Percentiles rank a stretch among this genome's conserved stretches.
These are phyloP conservation scores for Pithys albifrons DNA, from an alignment of 2,113 vertebrate genomes.

Conservation along the genomic window DNA sequence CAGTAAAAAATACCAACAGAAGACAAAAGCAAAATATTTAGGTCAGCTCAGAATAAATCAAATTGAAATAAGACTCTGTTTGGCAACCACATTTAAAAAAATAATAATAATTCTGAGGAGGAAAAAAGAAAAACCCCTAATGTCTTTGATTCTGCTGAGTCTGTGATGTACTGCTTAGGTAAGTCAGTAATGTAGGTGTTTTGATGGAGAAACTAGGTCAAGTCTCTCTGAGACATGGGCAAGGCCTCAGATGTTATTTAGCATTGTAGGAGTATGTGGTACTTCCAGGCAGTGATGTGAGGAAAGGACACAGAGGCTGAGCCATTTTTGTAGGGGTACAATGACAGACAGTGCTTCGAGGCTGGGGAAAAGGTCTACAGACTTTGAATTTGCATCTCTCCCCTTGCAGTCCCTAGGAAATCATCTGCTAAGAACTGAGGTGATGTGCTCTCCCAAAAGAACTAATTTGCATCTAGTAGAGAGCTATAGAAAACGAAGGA, in stretches of 20 bases:
- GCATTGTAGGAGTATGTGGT: neutral
- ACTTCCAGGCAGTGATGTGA: neutral
- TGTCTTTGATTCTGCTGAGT: neutral
- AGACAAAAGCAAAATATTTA: constrained; percentile 45
- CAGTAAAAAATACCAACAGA: neutral
- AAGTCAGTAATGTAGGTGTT: neutral
- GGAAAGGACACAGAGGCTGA: neutral
- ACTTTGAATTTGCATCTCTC: neutral
- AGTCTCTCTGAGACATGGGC: neutral
- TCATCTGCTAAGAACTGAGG: neutral
- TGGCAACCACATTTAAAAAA: neutral
- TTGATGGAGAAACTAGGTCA: constrained; percentile 48
- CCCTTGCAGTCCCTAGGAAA: neutral
- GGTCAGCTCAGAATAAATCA: constrained; percentile 35
- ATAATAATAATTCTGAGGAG: neutral
- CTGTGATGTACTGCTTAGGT: neutral
- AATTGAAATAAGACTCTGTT: neutral
- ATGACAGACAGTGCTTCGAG: neutral
- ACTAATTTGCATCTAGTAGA: constrained; percentile 1
- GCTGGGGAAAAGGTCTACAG: neutral
- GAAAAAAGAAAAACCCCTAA: neutral
- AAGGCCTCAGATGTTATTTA: neutral
- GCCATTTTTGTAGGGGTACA: neutral
- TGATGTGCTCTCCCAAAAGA: fast-evolving
- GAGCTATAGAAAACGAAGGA: neutral